These are phyloP conservation scores for Onychomys leucogaster DNA, from an alignment of 2,797 vertebrate species.

Conservation along the genomic window DNA sequence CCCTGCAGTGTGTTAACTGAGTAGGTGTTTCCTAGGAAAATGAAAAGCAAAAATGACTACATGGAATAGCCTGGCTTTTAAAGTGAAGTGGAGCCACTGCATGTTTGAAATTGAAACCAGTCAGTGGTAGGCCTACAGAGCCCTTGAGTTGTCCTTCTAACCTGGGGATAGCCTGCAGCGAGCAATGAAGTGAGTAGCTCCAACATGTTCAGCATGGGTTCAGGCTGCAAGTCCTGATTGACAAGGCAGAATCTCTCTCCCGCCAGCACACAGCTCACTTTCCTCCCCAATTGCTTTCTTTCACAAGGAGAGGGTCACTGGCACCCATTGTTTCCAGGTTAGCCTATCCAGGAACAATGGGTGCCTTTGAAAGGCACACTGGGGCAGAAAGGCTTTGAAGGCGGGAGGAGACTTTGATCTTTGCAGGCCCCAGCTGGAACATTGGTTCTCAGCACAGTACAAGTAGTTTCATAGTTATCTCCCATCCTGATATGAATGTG, in stretches of 20 bases:
- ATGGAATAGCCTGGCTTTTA: not conserved
- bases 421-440: slow-evolving; percentile 44
- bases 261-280: not conserved
- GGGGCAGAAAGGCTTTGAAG: slow-evolving; percentile 65
- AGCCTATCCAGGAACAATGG: slow-evolving; percentile 23
- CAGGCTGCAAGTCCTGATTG: not conserved
- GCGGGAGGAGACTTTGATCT: slow-evolving; percentile 65
- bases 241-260: not conserved
- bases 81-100: not conserved
- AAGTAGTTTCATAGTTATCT: slow-evolving; percentile 77
- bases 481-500: slow-evolving; percentile 68
- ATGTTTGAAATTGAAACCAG: slow-evolving; percentile 23
- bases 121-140: not conserved
- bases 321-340: not conserved
- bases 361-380: slow-evolving; percentile 69
- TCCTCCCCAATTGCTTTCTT: not conserved
- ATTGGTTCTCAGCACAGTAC: slow-evolving; percentile 68
- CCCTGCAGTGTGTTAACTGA: not conserved
- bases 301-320: not conserved
- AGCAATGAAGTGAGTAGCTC: not conserved
- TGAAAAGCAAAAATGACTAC: slow-evolving; percentile 32
- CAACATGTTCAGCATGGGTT: not conserved
- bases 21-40: slow-evolving; percentile 46
- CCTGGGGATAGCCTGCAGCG: not conserved
- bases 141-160: not conserved